These are phyloP conservation scores for Ceratitis capitata DNA, from an alignment of 1,140 invertebrate genomes.

Conservation along the genomic window DNA sequence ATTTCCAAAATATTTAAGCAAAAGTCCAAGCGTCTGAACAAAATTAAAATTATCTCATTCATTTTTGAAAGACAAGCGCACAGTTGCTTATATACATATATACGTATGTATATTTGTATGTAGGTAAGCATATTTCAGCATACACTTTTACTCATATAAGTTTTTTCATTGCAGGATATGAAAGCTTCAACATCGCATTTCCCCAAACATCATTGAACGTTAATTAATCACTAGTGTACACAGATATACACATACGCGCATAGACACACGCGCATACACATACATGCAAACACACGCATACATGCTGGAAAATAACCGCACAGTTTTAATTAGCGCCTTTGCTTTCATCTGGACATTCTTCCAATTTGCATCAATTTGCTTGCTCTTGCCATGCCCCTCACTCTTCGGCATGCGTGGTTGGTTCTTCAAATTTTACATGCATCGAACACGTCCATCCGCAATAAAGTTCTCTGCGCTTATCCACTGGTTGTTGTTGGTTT, in stretches of 20 bases:
- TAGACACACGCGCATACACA: no score
- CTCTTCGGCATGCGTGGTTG: neutral
- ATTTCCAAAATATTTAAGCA: no score
- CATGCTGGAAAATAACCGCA: neutral
- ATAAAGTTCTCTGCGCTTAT: neutral
- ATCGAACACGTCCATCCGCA: neutral
- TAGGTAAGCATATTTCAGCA: neutral
- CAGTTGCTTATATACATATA: neutral
- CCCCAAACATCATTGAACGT: neutral
- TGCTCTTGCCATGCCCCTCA: neutral
- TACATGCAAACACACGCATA: no score
- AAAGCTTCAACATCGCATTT: no score
- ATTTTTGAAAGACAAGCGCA: neutral
- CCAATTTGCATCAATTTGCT: conserved; percentile 4
- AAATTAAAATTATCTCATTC: neutral
- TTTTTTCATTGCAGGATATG: no score
- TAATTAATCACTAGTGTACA: neutral
- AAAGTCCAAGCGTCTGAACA: no score
- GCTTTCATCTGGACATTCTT: neutral
- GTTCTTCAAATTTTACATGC: neutral
- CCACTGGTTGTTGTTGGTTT: neutral
- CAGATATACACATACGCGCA: neutral
- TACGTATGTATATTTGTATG: neutral
- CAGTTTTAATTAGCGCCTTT: conserved; percentile 2
- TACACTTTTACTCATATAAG: no score